Evolutionary conservation across 2,797 vertebrate species (phyloP), one percentile per base, ranked within the genome.

Genomic region (Clarias fuscus): DNA sequence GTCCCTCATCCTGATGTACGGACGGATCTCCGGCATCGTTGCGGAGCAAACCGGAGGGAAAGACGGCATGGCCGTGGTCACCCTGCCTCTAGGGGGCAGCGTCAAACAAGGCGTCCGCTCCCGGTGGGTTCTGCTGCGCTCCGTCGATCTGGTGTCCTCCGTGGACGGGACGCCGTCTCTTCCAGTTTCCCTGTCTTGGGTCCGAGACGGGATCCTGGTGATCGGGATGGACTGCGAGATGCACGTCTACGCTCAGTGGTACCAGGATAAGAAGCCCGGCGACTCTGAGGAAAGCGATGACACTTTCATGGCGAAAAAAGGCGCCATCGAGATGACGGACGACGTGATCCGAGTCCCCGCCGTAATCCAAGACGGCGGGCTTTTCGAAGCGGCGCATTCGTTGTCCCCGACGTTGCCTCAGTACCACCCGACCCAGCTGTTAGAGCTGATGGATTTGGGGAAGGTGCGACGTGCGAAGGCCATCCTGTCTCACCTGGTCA

Each of bases 171-270:
- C 98, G 0, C 98, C 98, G 37, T 99, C 97, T 2, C 91, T 99
- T 85, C 98, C 98, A 0, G 98, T 99, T 62, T 99, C 98, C 73
- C 94, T 99, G 24, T 99, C 98, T 82, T 99, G 98, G 98, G 97
- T 99, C 82, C 95, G 98, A 90, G 98, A 99, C 71, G 98, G 98
- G 68, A 99, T 99, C 83, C 92, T 99, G 89, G 98, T 99, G 75
- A 97, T 99, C 87, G 98, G 98, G 67, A 99, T 99, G 98, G 98
- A 99, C 90, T 99, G 98, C 90, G 98, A 99, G 93, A 99, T 99
- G 98, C 98, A 99, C 0, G 98, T 99, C 33, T 99, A 99, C 56
- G 98, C 98, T 24, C 98, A 99, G 77, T 99, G 98, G 98, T 97
- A 97, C 87, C 97, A 99, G 7, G 94, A 96, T 18, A 93, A 96